Percentiles rank a stretch among this genome's conserved stretches.
Conservation (phyloP, 2,113 vertebrate species). For the Phasianus colchicus region DNA sequence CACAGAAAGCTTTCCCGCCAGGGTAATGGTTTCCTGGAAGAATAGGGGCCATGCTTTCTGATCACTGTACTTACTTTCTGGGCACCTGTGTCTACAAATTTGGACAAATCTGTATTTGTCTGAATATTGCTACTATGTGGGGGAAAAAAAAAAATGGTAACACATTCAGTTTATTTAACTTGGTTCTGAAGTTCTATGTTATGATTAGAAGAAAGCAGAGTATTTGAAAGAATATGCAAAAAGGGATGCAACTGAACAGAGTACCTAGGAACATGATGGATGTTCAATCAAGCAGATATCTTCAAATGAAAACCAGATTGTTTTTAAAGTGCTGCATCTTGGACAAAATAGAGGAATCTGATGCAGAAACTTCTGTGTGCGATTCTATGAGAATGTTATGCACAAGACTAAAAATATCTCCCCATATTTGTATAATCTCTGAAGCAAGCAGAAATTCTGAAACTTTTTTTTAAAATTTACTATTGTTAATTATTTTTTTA, state of each 20-base stretch:
- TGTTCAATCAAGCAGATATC: background rate
- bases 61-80: background rate
- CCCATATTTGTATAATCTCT: background rate
- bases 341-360: background rate
- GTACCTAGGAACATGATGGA: background rate
- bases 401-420: background rate
- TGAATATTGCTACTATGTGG: background rate
- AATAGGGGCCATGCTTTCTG: background rate
- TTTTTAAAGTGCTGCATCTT: background rate
- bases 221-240: background rate
- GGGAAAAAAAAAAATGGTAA: background rate
- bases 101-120: background rate
- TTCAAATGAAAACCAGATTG: background rate
- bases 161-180: background rate
- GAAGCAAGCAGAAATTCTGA: background rate
- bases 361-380: background rate
- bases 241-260: background rate
- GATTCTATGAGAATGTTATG: background rate
- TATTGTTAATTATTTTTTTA: background rate
- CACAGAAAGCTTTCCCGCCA: constrained; percentile 1
- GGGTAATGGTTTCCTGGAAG: background rate
- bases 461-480: background rate
- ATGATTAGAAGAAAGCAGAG: background rate
- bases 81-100: background rate
- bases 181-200: background rate